These are phyloP conservation scores for Drosophila pseudotalamancana DNA, from an alignment of 2,888 invertebrate species.

Conservation along the genomic window DNA sequence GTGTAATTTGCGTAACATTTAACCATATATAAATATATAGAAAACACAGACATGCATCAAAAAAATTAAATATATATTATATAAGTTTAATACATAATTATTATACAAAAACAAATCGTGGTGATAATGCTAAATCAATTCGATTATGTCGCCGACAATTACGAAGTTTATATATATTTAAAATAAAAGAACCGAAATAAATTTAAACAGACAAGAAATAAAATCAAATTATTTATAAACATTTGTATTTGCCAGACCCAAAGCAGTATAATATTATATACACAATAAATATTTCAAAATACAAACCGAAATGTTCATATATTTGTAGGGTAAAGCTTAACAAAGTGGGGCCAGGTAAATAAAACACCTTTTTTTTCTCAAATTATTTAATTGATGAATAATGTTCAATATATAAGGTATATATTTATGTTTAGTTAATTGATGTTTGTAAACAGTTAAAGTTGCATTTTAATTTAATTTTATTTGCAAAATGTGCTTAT, in stretches of 20 bases:
- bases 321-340: neutral
- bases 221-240: slow-evolving; percentile 74
- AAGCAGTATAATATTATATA: slow-evolving; percentile 62
- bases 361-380: slow-evolving; percentile 5
- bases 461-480: slow-evolving; percentile 40
- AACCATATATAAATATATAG: slow-evolving; percentile 16
- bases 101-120: slow-evolving; percentile 45
- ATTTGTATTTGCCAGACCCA: slow-evolving; percentile 70
- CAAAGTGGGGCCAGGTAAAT: neutral
- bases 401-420: slow-evolving; percentile 29
- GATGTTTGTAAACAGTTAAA: slow-evolving; percentile 58
- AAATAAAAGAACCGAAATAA: slow-evolving; percentile 33
- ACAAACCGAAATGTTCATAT: slow-evolving; percentile 5
- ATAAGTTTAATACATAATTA: slow-evolving; percentile 58
- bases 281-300: slow-evolving; percentile 63
- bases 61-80: slow-evolving; percentile 40
- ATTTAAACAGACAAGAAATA: slow-evolving; percentile 39
- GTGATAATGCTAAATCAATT: slow-evolving; percentile 57
- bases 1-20: slow-evolving; percentile 33
- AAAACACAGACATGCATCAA: slow-evolving; percentile 32
- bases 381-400: slow-evolving; percentile 44
- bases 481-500: slow-evolving; percentile 39
- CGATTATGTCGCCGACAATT: slow-evolving; percentile 57
- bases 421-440: slow-evolving; percentile 39
- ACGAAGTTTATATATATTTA: slow-evolving; percentile 61